Percentiles rank a stretch among this genome's conserved stretches.
Evolutionary conservation across 2,113 vertebrate species (phyloP).

Genomic region (Caranx melampygus): DNA sequence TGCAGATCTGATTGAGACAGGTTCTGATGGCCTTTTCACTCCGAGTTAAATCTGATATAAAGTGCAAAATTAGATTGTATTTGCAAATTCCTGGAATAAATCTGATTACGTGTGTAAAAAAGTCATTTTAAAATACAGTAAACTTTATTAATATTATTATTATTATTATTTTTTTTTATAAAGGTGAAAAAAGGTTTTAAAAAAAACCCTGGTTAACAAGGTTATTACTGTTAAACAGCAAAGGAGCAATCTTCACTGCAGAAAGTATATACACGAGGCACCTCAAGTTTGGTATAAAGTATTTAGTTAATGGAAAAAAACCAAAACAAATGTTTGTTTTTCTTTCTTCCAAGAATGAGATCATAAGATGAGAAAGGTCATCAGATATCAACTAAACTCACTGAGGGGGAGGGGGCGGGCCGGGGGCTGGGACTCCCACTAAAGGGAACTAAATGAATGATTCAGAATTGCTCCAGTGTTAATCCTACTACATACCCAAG

Average conservation of each 20-base stretch:
- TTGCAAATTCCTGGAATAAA: slow-evolving; percentile 86
- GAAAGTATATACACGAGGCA: slow-evolving; percentile 86
- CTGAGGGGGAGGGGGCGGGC: background rate
- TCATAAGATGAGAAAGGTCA: slow-evolving; percentile 54
- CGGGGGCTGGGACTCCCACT: background rate
- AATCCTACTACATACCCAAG: slow-evolving; percentile 62
- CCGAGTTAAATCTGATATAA: slow-evolving; percentile 79
- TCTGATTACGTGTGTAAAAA: slow-evolving; percentile 82
- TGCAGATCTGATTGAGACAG: slow-evolving; percentile 56
- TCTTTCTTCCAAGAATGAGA: slow-evolving; percentile 31
- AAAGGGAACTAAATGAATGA: slow-evolving; percentile 32
- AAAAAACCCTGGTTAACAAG: slow-evolving; percentile 81
- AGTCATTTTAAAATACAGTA: slow-evolving; percentile 83
- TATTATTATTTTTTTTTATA: slow-evolving; percentile 67
- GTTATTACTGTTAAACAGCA: slow-evolving; percentile 76
- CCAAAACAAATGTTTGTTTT: background rate
- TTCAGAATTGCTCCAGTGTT: slow-evolving; percentile 59
- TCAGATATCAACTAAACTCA: slow-evolving; percentile 33
- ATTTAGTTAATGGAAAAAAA: slow-evolving; percentile 61
- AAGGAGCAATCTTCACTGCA: slow-evolving; percentile 74
- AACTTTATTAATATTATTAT: slow-evolving; percentile 24
- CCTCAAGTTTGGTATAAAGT: slow-evolving; percentile 85
- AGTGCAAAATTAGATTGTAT: slow-evolving; percentile 88
- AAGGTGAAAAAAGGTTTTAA: slow-evolving; percentile 78
- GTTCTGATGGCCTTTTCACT: slow-evolving; percentile 77